A percentile compares a stretch with the other conserved stretches of the same genome.
Conservation (phyloP, 2,797 vertebrate species). For the Sebastes minor region DNA sequence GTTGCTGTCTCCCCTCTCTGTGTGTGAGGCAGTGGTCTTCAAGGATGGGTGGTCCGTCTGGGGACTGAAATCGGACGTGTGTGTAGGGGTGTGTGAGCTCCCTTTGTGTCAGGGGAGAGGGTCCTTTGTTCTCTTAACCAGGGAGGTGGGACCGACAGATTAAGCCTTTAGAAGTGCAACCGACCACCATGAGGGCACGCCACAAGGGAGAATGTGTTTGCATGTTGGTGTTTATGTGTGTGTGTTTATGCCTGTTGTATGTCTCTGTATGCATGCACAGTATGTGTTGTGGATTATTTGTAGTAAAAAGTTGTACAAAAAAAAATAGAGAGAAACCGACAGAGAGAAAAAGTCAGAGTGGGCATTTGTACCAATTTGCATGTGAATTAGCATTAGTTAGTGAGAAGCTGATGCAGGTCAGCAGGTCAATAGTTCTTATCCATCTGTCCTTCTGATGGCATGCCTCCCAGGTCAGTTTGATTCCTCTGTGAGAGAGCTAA, state of each 20-base stretch:
- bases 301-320: background rate
- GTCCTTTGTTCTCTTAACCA: constrained; percentile 83
- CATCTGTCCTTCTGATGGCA: constrained; percentile 84
- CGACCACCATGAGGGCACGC: constrained; percentile 80
- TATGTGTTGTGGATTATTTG: background rate
- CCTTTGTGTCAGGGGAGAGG: constrained; percentile 78
- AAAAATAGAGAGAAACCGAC: background rate
- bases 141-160: constrained; percentile 81
- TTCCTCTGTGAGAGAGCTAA: constrained; percentile 78
- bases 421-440: constrained; percentile 82
- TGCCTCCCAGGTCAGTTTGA: constrained; percentile 77
- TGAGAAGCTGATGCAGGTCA: constrained; percentile 79
- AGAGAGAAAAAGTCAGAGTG: constrained; percentile 48
- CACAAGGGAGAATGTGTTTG: constrained; percentile 68
- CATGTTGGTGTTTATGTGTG: constrained; percentile 19
- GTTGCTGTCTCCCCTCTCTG: constrained; percentile 35
- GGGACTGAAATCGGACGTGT: constrained; percentile 73
- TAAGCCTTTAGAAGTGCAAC: constrained; percentile 83
- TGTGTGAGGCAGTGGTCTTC: constrained; percentile 69
- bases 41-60: constrained; percentile 81
- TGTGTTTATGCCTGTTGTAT: constrained; percentile 1
- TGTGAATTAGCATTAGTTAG: constrained; percentile 76
- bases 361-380: constrained; percentile 74
- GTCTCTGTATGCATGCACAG: background rate
- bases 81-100: constrained; percentile 79